These are phyloP conservation scores for Sclerodermus sp. DNA, from an alignment of 2,888 invertebrate species.

Conservation along the genomic window DNA sequence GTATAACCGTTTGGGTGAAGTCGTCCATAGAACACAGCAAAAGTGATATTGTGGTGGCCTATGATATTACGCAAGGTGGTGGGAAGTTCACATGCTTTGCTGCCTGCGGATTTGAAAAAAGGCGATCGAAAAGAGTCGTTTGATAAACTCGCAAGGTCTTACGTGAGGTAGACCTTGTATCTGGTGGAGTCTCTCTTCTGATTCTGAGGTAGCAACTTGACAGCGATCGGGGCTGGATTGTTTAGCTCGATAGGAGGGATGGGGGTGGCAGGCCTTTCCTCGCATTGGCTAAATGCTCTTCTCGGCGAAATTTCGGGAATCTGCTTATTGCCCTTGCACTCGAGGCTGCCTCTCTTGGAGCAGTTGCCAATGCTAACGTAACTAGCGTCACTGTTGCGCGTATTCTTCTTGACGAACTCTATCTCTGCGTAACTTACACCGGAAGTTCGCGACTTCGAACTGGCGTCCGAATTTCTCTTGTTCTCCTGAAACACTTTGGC, in stretches of 20 bases:
- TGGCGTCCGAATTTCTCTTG: conserved; percentile 21
- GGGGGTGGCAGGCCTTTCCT: conserved; percentile 26
- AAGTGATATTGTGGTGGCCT: too few species aligned
- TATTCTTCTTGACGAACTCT: conserved; percentile 18
- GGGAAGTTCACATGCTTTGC: too few species aligned
- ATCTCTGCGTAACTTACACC: conserved; percentile 9
- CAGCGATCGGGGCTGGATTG: conserved; percentile 15
- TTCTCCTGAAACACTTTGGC: conserved; percentile 9
- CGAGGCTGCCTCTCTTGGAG: conserved; percentile 33
- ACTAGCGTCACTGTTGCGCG: conserved; percentile 25
- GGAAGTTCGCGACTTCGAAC: conserved; percentile 16
- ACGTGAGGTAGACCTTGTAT: conserved; percentile 33
- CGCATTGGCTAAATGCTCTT: conserved; percentile 39
- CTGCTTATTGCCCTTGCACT: conserved; percentile 22
- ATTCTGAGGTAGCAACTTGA: conserved; percentile 16
- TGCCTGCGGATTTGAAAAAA: too few species aligned
- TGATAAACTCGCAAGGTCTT: too few species aligned
- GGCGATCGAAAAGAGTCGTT: too few species aligned
- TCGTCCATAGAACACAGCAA: too few species aligned
- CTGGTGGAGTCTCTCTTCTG: conserved; percentile 42
- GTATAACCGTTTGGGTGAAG: too few species aligned
- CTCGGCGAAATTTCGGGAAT: conserved; percentile 31
- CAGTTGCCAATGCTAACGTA: conserved; percentile 24
- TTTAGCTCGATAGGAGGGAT: conserved; percentile 29
- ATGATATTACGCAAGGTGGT: too few species aligned